A percentile compares a stretch with the other conserved stretches of the same genome.
Conservation (phyloP, 2,113 vertebrate genomes). For the Gasterosteus aculeatus region DNA sequence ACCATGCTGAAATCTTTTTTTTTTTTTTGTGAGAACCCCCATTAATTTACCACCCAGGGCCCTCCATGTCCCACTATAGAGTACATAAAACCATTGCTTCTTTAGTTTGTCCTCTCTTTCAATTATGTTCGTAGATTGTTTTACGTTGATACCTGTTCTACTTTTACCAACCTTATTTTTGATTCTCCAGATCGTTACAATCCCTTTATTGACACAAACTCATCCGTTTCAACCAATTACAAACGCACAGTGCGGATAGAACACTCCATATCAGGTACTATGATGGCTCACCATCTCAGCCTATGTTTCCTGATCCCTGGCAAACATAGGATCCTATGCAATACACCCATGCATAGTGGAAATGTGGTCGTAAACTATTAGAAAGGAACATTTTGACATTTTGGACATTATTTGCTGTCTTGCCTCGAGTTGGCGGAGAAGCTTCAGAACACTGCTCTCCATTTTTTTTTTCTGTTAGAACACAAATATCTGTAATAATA, state of each 20-base stretch:
- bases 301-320: slow-evolving; percentile 80
- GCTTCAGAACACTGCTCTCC: not conserved
- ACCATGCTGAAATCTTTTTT: slow-evolving; percentile 18
- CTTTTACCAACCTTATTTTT: slow-evolving; percentile 83
- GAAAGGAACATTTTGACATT: slow-evolving; percentile 43
- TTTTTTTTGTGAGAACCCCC: not conserved
- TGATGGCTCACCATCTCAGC: slow-evolving; percentile 77
- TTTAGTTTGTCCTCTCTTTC: slow-evolving; percentile 39
- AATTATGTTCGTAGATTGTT: slow-evolving; percentile 61
- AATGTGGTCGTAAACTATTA: slow-evolving; percentile 29
- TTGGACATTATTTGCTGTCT: slow-evolving; percentile 6
- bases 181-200: slow-evolving; percentile 91
- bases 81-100: slow-evolving; percentile 21
- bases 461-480: not conserved
- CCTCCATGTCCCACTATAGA: slow-evolving; percentile 18
- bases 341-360: slow-evolving; percentile 32
- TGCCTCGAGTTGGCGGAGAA: not conserved
- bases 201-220: slow-evolving; percentile 89
- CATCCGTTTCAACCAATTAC: slow-evolving; percentile 86
- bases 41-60: slow-evolving; percentile 8
- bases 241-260: slow-evolving; percentile 87
- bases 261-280: slow-evolving; percentile 88
- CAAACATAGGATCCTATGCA: slow-evolving; percentile 75
- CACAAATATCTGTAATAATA: not conserved
- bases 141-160: slow-evolving; percentile 72